Conservation (phyloP, 2,888 invertebrate genomes). For the Gymnoscelis rufifasciata region DNA sequence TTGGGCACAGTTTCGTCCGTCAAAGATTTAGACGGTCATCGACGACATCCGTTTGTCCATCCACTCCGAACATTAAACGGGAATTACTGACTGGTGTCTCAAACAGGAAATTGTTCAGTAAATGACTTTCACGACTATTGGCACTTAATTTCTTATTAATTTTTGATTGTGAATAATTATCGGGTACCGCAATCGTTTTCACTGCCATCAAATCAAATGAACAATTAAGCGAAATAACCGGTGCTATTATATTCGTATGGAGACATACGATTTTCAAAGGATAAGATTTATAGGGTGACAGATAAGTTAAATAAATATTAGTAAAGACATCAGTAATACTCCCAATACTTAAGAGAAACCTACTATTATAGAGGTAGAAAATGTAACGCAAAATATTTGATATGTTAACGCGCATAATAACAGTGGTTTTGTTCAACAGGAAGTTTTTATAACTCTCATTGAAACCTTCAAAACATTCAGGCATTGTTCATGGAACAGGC, state of each 20-base stretch:
- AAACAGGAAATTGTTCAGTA: constrained; percentile 44
- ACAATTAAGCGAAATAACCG: too few species aligned
- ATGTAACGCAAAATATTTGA: too few species aligned
- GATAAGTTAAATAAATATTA: too few species aligned
- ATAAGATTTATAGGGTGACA: too few species aligned
- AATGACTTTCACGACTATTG: constrained; percentile 39
- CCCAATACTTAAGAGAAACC: too few species aligned
- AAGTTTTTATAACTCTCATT: constrained; percentile 22
- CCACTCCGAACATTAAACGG: constrained; percentile 45
- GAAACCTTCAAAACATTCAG: constrained; percentile 33
- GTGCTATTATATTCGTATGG: too few species aligned
- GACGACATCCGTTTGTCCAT: constrained; percentile 51
- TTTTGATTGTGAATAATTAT: constrained; percentile 25
- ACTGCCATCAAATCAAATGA: too few species aligned
- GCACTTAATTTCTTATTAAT: constrained; percentile 35
- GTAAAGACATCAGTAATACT: too few species aligned
- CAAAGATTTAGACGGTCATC: constrained; percentile 28
- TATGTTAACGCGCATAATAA: too few species aligned
- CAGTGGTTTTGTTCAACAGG: constrained; percentile 7
- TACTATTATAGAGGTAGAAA: too few species aligned
- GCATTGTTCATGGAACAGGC: constrained; percentile 44
- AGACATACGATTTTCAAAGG: too few species aligned
- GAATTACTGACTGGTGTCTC: constrained; percentile 39
- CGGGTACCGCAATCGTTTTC: constrained; percentile 10
- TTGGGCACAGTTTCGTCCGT: constrained; percentile 35